Percentiles rank a stretch among this genome's conserved stretches.
phyloP scores from a whole-genome alignment of 2,797 vertebrate genomes.

The Galaxias olidus region DNA sequence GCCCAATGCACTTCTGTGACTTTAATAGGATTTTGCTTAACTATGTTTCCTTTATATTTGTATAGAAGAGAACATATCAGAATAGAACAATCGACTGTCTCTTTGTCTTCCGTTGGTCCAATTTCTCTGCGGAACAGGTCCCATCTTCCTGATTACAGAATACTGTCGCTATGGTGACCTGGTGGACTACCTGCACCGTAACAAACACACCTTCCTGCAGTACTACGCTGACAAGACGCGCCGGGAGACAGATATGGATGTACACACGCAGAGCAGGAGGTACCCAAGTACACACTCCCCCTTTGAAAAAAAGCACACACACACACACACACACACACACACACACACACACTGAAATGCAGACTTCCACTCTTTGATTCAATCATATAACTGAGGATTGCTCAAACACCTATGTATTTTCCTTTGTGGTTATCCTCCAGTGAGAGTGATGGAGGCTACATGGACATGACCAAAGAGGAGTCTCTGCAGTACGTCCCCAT shows the following conservation, averaged over 20 bases:
- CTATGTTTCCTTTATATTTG: too few species aligned
- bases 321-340: not conserved
- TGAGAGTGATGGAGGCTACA: conserved; percentile 87
- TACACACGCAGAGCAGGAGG: conserved; percentile 43
- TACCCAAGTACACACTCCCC: conserved; percentile 10
- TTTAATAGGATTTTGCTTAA: too few species aligned
- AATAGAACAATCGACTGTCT: too few species aligned
- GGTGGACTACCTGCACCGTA: conserved; percentile 84
- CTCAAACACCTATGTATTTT: not conserved
- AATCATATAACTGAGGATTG: too few species aligned
- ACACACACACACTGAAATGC: too few species aligned
- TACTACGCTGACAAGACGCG: conserved; percentile 60
- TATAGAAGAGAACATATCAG: too few species aligned
- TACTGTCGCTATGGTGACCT: conserved; percentile 90
- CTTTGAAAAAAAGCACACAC: too few species aligned
- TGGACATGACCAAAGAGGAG: conserved; percentile 90
- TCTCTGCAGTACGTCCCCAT: conserved; percentile 82
- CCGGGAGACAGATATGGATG: conserved; percentile 42
- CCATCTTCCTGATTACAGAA: conserved; percentile 90
- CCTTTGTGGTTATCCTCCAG: conserved; percentile 50
- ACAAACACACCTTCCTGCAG: conserved; percentile 86
- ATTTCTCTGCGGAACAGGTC: conserved; percentile 66
- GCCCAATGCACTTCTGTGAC: too few species aligned
- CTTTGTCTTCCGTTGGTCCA: too few species aligned
- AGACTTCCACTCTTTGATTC: too few species aligned